phyloP scores from a whole-genome alignment of 1,140 invertebrate genomes.

The Tribolium castaneum region DNA sequence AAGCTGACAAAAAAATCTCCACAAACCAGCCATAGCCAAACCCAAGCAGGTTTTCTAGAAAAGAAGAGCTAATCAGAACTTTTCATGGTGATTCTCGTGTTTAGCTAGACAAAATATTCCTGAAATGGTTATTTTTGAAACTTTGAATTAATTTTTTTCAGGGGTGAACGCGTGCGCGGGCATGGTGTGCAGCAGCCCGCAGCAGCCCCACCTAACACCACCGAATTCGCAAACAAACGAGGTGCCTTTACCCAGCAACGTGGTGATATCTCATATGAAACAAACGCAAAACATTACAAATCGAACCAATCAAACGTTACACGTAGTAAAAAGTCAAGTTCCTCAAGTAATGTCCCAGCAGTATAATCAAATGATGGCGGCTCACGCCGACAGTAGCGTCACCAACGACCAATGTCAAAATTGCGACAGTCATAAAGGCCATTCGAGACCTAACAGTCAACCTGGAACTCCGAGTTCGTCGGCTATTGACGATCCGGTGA shows the following conservation, averaged over 20 bases:
- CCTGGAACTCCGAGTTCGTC: constrained; percentile 68
- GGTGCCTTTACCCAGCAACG: constrained; percentile 66
- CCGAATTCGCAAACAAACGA: constrained; percentile 58
- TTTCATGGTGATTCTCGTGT: no score
- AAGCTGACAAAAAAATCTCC: no score
- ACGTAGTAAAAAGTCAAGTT: constrained; percentile 36
- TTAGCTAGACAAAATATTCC: no score
- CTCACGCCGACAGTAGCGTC: constrained; percentile 68
- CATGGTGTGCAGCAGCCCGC: constrained; percentile 62
- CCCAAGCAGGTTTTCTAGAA: no score
- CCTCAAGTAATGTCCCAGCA: constrained; percentile 40
- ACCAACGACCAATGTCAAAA: constrained; percentile 65
- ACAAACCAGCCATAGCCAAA: no score
- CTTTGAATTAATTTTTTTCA: constrained; percentile 39
- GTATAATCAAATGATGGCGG: constrained; percentile 49
- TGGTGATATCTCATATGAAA: constrained; percentile 57
- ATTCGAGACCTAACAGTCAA: constrained; percentile 58
- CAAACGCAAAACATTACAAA: constrained; percentile 36
- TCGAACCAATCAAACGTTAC: constrained; percentile 48
- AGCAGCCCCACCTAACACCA: constrained; percentile 53
- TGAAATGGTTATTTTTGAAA: no score
- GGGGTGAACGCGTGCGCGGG: constrained; percentile 62
- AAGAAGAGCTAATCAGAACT: no score
- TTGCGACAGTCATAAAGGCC: constrained; percentile 51
- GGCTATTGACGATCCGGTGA: constrained; percentile 71